Evolutionary conservation across 2,888 invertebrate genomes (phyloP).

Genomic region (Latheticus oryzae): DNA sequence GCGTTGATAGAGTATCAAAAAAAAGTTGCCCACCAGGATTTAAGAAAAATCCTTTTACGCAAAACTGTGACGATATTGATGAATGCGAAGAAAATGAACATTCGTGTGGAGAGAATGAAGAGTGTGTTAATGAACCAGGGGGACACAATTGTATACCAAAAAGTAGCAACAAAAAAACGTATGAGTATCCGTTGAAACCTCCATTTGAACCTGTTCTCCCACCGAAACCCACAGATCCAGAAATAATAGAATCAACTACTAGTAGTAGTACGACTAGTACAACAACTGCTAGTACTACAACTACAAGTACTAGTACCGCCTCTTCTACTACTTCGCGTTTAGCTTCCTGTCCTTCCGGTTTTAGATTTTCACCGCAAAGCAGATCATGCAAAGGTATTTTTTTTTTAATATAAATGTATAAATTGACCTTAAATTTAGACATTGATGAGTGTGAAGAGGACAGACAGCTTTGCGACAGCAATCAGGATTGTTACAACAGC

Average conservation of each 20-base stretch:
- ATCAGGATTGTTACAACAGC: slow-evolving; percentile 77
- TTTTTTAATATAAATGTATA: slow-evolving; percentile 6
- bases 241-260: neutral
- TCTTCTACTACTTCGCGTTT: slow-evolving; percentile 31
- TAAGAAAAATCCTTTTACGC: slow-evolving; percentile 69
- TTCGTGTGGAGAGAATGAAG: slow-evolving; percentile 70
- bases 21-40: slow-evolving; percentile 74
- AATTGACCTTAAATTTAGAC: slow-evolving; percentile 66
- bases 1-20: slow-evolving; percentile 74
- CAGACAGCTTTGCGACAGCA: slow-evolving; percentile 70
- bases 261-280: slow-evolving; percentile 15
- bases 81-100: slow-evolving; percentile 77
- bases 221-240: slow-evolving; percentile 27
- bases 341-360: slow-evolving; percentile 52
- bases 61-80: slow-evolving; percentile 78
- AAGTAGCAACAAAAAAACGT: slow-evolving; percentile 12
- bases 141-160: slow-evolving; percentile 73
- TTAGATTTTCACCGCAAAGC: slow-evolving; percentile 43
- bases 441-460: slow-evolving; percentile 75
- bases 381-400: slow-evolving; percentile 51
- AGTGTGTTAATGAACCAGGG: slow-evolving; percentile 77
- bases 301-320: slow-evolving; percentile 28
- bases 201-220: slow-evolving; percentile 41
- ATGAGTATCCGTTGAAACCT: slow-evolving; percentile 34
- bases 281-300: slow-evolving; percentile 37